Base-by-base conservation (phyloP, 2,888 invertebrate species). In the Cepaea hortensis region DNA sequence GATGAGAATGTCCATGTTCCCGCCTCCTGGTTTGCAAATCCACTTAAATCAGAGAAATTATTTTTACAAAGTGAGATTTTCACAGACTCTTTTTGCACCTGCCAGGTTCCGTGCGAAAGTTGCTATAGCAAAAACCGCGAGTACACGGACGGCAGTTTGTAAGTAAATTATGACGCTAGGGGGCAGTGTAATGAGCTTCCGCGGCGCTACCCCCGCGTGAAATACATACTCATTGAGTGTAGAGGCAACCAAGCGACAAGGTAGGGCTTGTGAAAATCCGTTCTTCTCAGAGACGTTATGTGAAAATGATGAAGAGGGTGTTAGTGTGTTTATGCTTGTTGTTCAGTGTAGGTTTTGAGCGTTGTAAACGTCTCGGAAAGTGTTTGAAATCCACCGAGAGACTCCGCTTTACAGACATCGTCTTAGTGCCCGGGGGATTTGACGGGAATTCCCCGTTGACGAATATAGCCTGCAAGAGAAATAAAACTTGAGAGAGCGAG, bases 291-390 rank as follows among this genome's bases (percentile, higher is more conserved):
- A 23, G 48, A n/a, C 68, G 68, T 81, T 81, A 81, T 81, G 81
- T 81, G 81, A 81, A 81, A 81, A 81, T 81, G 81, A 81, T 81
- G 81, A 81, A 81, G 81, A 81, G 70, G 70, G 81, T 70, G 81
- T 48, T 50, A 81, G 70, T 70, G 70, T 81, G 81, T 81, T 81
- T 81, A 81, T 81, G 81, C 68, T 61, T 46, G 81, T 48, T 81
- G 70, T 81, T 70, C 81, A 9, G 70, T 68, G 81, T 81, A 81
- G 70, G 81, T 81, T 81, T 68, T 70, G 81, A 68, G 50, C 68
- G 81, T 18, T 68, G 68, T 70, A 70, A 81, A 81, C 70, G 68
- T 81, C 70, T 9, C 70, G 48, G 81, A 81, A 70, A 70, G 18
- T 70, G 65, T 80, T 81, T 70, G 68, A 70, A 81, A 81, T 70